Percentiles rank a stretch among this genome's conserved stretches.
These are phyloP conservation scores for Steatocranus sp. DNA, from an alignment of 2,797 vertebrate species.

Conservation along the genomic window DNA sequence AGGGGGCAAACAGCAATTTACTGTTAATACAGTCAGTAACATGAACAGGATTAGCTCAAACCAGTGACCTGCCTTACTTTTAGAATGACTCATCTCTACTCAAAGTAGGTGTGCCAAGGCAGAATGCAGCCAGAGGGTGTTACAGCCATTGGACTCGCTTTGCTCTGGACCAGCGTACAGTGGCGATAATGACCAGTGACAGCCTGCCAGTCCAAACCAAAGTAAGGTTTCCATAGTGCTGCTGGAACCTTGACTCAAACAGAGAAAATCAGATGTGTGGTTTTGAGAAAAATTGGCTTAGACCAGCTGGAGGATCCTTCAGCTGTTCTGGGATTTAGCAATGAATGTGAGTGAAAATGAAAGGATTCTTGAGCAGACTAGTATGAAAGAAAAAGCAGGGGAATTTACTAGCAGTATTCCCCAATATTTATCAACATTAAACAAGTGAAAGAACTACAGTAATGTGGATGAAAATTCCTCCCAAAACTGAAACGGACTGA, in stretches of 20 bases:
- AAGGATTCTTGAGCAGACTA: neutral
- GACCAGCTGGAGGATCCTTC: neutral
- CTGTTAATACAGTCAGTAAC: neutral
- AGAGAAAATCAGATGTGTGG: neutral
- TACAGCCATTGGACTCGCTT: neutral
- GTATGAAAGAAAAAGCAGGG: neutral
- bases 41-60: slow-evolving; percentile 20
- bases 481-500: neutral
- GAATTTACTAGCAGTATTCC: neutral
- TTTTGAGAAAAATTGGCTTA: neutral
- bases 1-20: neutral
- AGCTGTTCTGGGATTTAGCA: neutral
- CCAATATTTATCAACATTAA: neutral
- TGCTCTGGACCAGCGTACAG: neutral
- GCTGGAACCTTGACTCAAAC: slow-evolving; percentile 36
- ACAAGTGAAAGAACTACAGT: neutral
- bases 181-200: slow-evolving; percentile 45
- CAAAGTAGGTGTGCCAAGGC: neutral
- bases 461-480: neutral
- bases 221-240: slow-evolving; percentile 48
- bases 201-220: slow-evolving; percentile 42
- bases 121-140: neutral
- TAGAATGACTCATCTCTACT: slow-evolving; percentile 22
- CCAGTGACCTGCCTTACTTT: slow-evolving; percentile 7
- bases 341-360: neutral